phyloP scores from a whole-genome alignment of 2,888 invertebrate genomes.

The Heteropelma amictum region DNA sequence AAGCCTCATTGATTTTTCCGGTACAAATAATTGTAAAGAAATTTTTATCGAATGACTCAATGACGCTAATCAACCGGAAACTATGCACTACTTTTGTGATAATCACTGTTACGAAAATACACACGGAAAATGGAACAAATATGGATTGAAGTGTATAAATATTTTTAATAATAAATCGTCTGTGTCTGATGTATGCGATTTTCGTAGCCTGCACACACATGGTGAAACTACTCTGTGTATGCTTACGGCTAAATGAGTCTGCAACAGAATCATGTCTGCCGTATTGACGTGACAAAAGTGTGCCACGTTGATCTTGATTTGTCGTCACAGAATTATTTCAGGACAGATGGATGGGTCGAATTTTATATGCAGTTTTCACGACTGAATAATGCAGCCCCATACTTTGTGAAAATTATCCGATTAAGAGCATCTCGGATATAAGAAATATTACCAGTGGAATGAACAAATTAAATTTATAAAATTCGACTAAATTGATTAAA shows the following conservation, averaged over 20 bases:
- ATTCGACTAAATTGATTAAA: too few species aligned
- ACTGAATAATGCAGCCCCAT: too few species aligned
- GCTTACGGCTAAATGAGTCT: neutral
- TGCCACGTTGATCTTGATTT: neutral
- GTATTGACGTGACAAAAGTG: neutral
- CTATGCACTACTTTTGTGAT: slow-evolving; percentile 12
- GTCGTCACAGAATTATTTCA: neutral
- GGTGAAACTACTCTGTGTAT: neutral
- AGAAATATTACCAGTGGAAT: too few species aligned
- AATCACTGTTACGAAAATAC: neutral
- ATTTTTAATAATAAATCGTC: neutral
- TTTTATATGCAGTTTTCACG: too few species aligned
- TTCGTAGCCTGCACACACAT: neutral
- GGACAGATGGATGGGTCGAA: too few species aligned
- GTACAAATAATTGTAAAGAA: slow-evolving; percentile 46
- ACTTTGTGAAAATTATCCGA: too few species aligned
- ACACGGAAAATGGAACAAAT: neutral
- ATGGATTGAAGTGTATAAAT: neutral
- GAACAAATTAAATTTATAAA: too few species aligned
- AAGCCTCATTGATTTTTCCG: slow-evolving; percentile 49
- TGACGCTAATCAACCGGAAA: slow-evolving; percentile 35
- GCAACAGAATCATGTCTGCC: neutral
- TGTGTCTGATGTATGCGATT: neutral
- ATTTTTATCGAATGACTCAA: too few species aligned
- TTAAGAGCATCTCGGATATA: too few species aligned